phyloP scores from a whole-genome alignment of 2,888 invertebrate genomes.

The Bugulina stolonifera region DNA sequence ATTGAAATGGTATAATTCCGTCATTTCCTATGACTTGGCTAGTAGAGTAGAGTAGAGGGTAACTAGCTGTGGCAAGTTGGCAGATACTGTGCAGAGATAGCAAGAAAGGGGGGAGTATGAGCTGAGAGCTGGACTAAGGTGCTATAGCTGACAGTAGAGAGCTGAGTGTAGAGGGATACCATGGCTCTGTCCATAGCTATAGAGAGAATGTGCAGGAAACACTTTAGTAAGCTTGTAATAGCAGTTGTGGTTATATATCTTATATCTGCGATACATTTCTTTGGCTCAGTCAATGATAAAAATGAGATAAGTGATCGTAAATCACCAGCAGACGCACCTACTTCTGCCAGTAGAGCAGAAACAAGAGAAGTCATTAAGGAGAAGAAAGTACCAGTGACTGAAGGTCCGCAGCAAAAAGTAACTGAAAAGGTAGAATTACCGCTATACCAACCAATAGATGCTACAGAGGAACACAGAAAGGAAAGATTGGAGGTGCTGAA shows the following conservation, averaged over 20 bases:
- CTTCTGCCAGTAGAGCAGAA: background rate
- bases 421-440: background rate
- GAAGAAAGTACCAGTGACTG: background rate
- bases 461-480: background rate
- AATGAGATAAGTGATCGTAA: background rate
- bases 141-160: no score
- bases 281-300: background rate
- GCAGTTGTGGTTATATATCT: background rate
- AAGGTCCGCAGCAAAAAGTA: background rate
- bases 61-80: background rate
- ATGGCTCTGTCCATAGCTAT: background rate
- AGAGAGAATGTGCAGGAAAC: background rate
- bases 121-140: no score
- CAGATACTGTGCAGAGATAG: background rate
- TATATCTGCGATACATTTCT: background rate
- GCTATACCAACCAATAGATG: conserved; percentile 1
- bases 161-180: no score
- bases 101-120: no score
- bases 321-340: background rate
- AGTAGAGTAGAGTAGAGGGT: no score
- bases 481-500: background rate
- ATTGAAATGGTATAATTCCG: background rate
- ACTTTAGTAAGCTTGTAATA: background rate
- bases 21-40: background rate
- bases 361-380: background rate